A percentile compares a stretch with the other conserved stretches of the same genome.
phyloP scores from a whole-genome alignment of 2,888 invertebrate genomes.

The Danaus chrysippus region DNA sequence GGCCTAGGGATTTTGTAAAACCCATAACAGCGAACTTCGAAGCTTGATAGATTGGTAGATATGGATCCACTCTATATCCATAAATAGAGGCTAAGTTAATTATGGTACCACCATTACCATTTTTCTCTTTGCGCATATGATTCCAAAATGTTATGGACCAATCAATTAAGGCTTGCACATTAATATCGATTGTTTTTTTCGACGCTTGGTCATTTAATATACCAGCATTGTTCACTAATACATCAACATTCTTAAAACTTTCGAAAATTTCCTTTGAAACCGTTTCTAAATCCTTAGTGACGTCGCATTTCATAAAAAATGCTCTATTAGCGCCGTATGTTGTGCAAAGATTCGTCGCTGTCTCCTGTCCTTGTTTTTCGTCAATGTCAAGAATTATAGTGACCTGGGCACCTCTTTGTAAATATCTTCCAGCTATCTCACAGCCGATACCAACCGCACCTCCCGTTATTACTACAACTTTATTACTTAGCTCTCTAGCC shows the following conservation, averaged over 20 bases:
- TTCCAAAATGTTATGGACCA: slow-evolving; percentile 77
- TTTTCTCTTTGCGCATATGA: slow-evolving; percentile 77
- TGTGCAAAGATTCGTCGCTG: slow-evolving; percentile 56
- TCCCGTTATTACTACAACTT: slow-evolving; percentile 64
- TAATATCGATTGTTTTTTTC: slow-evolving; percentile 53
- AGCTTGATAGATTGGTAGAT: slow-evolving; percentile 78
- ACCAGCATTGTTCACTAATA: slow-evolving; percentile 69
- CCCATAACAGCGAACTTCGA: slow-evolving; percentile 76
- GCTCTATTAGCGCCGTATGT: slow-evolving; percentile 67
- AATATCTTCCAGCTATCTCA: slow-evolving; percentile 59
- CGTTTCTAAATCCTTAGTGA: slow-evolving; percentile 64
- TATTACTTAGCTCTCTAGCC: slow-evolving; percentile 32
- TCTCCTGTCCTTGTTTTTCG: slow-evolving; percentile 51
- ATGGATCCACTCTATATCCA: slow-evolving; percentile 72
- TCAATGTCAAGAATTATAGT: slow-evolving; percentile 48
- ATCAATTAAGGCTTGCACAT: slow-evolving; percentile 49
- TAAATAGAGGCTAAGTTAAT: slow-evolving; percentile 82
- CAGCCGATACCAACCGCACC: slow-evolving; percentile 76
- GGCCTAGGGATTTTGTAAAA: slow-evolving; percentile 70
- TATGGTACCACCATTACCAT: slow-evolving; percentile 80
- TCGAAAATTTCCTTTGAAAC: slow-evolving; percentile 51
- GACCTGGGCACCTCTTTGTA: slow-evolving; percentile 53
- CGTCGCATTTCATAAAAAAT: slow-evolving; percentile 71
- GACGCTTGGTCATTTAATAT: slow-evolving; percentile 43
- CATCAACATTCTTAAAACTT: slow-evolving; percentile 56